Conservation (phyloP, 2,888 invertebrate species). For the Oxystoma pomonae region DNA sequence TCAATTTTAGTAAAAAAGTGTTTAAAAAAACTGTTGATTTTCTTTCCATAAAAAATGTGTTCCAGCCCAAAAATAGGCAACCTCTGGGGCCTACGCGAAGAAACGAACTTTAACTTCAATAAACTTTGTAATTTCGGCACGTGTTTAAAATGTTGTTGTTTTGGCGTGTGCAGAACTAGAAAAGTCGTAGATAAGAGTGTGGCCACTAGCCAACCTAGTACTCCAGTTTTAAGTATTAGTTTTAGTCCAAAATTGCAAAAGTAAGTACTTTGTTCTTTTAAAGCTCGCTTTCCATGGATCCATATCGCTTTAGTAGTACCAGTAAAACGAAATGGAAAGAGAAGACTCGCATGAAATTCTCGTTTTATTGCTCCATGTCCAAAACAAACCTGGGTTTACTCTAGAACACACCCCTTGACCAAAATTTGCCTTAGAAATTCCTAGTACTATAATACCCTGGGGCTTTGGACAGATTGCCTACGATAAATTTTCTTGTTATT, state of each 20-base stretch:
- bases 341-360: too few relatives aligned
- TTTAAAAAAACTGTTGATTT: background rate
- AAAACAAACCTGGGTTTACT: too few relatives aligned
- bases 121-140: conserved; percentile 14
- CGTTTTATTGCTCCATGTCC: too few relatives aligned
- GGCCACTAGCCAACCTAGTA: conserved; percentile 23
- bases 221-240: conserved; percentile 41
- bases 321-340: too few relatives aligned
- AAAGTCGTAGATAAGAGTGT: conserved; percentile 28
- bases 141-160: conserved; percentile 31
- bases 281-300: too few relatives aligned
- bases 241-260: conserved; percentile 29
- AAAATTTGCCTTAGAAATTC: too few relatives aligned
- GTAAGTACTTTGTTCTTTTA: conserved; percentile 1
- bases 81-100: conserved; percentile 34
- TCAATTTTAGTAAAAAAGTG: too few relatives aligned
- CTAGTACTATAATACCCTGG: too few relatives aligned
- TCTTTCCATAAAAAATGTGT: conserved; percentile 24
- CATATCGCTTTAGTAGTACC: too few relatives aligned
- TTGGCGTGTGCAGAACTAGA: conserved; percentile 22
- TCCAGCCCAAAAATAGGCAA: conserved; percentile 27
- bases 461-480: too few relatives aligned
- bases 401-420: too few relatives aligned
- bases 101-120: conserved; percentile 4
- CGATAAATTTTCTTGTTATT: too few relatives aligned